Conservation (phyloP, 2,113 vertebrate genomes). For the Centrocercus urophasianus region DNA sequence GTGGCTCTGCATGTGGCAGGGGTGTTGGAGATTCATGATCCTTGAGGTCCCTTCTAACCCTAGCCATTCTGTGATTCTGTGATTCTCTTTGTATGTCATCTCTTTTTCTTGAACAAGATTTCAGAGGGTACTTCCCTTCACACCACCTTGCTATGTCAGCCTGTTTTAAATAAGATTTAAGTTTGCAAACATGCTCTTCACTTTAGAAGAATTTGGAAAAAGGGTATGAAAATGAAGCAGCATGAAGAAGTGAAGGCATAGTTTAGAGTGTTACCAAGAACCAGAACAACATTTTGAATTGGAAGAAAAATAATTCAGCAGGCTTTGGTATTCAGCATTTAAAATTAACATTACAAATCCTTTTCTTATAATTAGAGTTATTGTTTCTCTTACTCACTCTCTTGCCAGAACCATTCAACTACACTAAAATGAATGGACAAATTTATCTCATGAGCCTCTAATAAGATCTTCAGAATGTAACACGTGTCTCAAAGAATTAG, state of each 20-base stretch:
- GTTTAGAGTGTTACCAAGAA: conserved; percentile 53
- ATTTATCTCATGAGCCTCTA: neutral
- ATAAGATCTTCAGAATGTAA: neutral
- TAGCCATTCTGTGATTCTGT: too few species aligned
- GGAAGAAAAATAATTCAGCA: conserved; percentile 59
- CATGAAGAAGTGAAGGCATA: conserved; percentile 29
- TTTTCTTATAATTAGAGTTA: conserved; percentile 8
- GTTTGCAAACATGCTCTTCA: conserved; percentile 43
- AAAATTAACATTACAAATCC: conserved; percentile 53
- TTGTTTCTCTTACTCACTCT: conserved; percentile 16
- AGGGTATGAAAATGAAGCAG: conserved; percentile 44
- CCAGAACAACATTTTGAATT: conserved; percentile 53
- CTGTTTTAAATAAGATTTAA: neutral
- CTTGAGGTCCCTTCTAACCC: too few species aligned
- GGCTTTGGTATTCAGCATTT: conserved; percentile 43
- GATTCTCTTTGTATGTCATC: neutral
- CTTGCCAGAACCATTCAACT: conserved; percentile 17
- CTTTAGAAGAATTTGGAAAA: conserved; percentile 60
- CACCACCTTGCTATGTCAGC: neutral
- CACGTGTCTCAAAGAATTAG: neutral
- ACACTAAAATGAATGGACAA: neutral
- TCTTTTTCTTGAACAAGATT: neutral
- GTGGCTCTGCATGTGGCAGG: too few species aligned
- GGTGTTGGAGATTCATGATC: too few species aligned
- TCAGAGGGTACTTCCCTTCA: neutral